phyloP scores from a whole-genome alignment of 2,797 vertebrate species.

The Monodelphis domestica region DNA sequence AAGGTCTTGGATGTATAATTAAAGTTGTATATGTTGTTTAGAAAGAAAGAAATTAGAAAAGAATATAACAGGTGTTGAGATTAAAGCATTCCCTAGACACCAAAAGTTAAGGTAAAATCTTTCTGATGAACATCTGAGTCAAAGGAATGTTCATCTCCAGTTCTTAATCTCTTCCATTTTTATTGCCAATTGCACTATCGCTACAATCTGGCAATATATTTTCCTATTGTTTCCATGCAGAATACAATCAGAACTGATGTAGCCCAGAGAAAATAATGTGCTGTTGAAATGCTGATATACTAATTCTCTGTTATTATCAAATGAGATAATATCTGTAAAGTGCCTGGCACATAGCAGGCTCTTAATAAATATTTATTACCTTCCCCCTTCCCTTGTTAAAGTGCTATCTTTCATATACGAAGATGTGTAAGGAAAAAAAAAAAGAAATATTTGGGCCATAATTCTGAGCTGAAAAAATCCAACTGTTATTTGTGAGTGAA shows the following conservation, averaged over 20 bases:
- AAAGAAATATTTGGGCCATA: too few relatives aligned
- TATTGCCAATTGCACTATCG: conserved; percentile 9
- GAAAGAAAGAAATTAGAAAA: conserved; percentile 24
- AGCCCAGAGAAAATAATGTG: neutral
- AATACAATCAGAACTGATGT: conserved; percentile 25
- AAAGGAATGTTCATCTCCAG: conserved; percentile 9
- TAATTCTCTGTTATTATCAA: neutral
- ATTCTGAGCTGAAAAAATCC: too few relatives aligned
- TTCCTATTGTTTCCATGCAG: neutral
- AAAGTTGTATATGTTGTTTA: conserved; percentile 26
- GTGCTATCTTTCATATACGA: neutral
- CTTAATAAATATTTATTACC: neutral
- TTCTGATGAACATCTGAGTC: neutral
- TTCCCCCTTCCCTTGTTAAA: neutral
- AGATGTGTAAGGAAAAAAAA: too few relatives aligned
- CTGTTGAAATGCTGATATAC: conserved; percentile 31
- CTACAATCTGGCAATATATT: neutral
- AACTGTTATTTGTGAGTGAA: too few relatives aligned
- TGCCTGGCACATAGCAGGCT: neutral
- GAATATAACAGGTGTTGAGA: conserved; percentile 6
- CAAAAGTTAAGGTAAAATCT: neutral
- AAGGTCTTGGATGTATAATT: neutral
- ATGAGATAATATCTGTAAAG: neutral
- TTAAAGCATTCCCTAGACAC: conserved; percentile 2
- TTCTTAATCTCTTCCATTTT: neutral